phyloP scores from a whole-genome alignment of 2,888 invertebrate genomes.

The Shargacucullia verbasci region DNA sequence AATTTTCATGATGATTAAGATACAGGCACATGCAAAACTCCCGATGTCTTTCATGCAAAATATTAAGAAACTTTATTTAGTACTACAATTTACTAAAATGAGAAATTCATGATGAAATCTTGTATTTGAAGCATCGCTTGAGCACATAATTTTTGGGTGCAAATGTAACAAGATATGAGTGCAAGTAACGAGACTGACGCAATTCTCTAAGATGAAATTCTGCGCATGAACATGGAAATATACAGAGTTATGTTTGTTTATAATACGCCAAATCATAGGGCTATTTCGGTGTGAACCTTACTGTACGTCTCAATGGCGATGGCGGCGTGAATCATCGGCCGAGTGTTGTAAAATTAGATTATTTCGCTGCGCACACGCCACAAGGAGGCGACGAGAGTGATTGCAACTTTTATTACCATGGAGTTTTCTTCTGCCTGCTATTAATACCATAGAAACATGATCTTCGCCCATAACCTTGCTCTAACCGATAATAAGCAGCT shows the following conservation, averaged over 20 bases:
- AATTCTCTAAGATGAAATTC: constrained; percentile 17
- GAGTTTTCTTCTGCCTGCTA: constrained; percentile 42
- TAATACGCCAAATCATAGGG: constrained; percentile 67
- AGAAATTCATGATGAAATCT: constrained; percentile 12
- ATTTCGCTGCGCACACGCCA: constrained; percentile 62
- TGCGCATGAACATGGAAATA: constrained; percentile 42
- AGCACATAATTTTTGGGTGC: constrained; percentile 21
- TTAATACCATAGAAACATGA: constrained; percentile 44
- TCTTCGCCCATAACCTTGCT: constrained; percentile 35
- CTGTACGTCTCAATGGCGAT: constrained; percentile 78
- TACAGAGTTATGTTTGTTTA: constrained; percentile 63
- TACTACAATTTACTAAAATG: constrained; percentile 1
- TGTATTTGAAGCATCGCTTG: constrained; percentile 26
- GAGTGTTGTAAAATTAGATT: constrained; percentile 75
- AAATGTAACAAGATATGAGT: constrained; percentile 36
- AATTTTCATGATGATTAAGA: constrained; percentile 24
- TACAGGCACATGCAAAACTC: too few relatives aligned
- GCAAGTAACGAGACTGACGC: constrained; percentile 38
- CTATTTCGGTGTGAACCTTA: constrained; percentile 73
- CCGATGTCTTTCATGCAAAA: neutral
- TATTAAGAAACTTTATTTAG: too few relatives aligned
- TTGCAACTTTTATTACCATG: constrained; percentile 59
- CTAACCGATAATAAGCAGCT: constrained; percentile 15
- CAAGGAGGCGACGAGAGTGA: constrained; percentile 47
- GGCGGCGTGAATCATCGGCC: constrained; percentile 74